Evolutionary conservation across 2,888 invertebrate species (phyloP).

Genomic region (Hyppa rectilinea): DNA sequence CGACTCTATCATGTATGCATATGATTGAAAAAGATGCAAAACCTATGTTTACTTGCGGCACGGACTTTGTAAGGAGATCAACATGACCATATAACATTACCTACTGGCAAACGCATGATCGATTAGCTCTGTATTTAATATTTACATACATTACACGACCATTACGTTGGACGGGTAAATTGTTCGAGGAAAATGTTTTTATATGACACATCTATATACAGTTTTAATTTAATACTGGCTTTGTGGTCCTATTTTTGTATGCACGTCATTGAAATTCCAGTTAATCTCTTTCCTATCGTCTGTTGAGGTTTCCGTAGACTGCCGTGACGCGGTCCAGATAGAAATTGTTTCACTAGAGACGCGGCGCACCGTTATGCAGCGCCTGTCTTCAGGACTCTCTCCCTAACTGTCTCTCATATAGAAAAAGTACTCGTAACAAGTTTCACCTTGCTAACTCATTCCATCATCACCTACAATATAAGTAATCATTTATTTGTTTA

Average conservation of each 20-base stretch:
- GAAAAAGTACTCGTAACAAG: background rate
- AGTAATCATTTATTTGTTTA: background rate
- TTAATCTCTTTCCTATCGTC: too few relatives aligned
- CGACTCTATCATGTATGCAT: constrained; percentile 44
- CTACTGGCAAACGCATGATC: constrained; percentile 51
- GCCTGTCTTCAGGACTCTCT: too few relatives aligned
- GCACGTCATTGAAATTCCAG: background rate
- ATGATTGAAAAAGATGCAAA: constrained; percentile 59
- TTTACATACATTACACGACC: constrained; percentile 56
- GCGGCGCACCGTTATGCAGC: too few relatives aligned
- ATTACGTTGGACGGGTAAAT: constrained; percentile 46
- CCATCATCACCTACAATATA: constrained; percentile 1
- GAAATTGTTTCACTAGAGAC: too few relatives aligned
- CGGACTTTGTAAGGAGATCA: constrained; percentile 59
- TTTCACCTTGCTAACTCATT: background rate
- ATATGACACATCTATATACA: constrained; percentile 16
- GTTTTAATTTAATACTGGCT: constrained; percentile 8
- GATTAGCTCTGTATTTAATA: constrained; percentile 57
- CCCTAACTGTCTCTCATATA: too few relatives aligned
- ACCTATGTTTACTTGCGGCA: constrained; percentile 54
- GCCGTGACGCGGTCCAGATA: too few relatives aligned
- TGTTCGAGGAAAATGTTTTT: constrained; percentile 35
- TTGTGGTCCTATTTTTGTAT: background rate
- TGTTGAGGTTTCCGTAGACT: too few relatives aligned
- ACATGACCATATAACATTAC: constrained; percentile 57